phyloP scores from a whole-genome alignment of 2,888 invertebrate genomes.

The Sarcophaga carnaria region DNA sequence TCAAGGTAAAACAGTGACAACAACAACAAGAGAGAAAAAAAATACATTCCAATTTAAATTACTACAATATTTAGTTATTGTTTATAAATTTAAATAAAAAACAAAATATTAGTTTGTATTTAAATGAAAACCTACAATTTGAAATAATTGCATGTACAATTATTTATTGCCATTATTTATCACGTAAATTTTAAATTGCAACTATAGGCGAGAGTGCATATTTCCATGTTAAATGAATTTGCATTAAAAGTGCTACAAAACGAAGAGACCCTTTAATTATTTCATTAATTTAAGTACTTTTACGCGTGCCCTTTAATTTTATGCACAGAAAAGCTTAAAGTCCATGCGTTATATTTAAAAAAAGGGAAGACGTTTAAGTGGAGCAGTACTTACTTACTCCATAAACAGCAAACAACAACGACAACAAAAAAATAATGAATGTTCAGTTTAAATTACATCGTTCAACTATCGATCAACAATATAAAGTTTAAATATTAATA shows the following conservation, averaged over 20 bases:
- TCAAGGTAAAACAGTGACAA: constrained; percentile 33
- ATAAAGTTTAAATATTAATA: neutral
- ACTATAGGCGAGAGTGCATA: constrained; percentile 19
- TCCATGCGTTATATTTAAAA: constrained; percentile 8
- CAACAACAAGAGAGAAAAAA: constrained; percentile 3
- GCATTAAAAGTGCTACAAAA: constrained; percentile 4
- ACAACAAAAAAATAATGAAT: constrained; percentile 25
- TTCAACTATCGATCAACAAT: constrained; percentile 58
- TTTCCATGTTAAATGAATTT: constrained; percentile 27
- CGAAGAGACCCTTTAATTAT: constrained; percentile 58
- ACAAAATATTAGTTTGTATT: constrained; percentile 20
- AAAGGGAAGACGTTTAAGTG: neutral
- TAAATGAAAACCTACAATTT: constrained; percentile 44
- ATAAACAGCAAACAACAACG: constrained; percentile 30
- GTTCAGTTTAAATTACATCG: constrained; percentile 59
- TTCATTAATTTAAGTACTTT: constrained; percentile 63
- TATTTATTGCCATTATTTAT: constrained; percentile 26
- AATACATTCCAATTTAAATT: neutral
- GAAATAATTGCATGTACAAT: constrained; percentile 16
- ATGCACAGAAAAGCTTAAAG: constrained; percentile 21
- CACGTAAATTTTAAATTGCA: constrained; percentile 5
- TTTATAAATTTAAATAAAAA: neutral
- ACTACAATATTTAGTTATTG: neutral
- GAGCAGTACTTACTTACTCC: neutral
- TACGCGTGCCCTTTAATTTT: constrained; percentile 65